Evolutionary conservation across 2,888 invertebrate genomes (phyloP).

Genomic region (Leucania comma): DNA sequence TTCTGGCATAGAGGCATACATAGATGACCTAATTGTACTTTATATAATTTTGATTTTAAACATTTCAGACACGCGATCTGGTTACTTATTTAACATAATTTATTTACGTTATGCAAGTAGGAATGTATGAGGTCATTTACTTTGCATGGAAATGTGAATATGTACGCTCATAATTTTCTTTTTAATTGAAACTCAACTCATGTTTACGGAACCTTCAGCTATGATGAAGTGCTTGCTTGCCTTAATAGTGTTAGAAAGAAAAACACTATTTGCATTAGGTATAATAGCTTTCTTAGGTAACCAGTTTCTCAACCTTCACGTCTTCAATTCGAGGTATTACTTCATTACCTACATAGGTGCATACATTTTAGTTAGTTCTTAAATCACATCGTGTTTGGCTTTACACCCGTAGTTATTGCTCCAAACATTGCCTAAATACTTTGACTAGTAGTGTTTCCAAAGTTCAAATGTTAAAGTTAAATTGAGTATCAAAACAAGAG

Average conservation of each 20-base stretch:
- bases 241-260: constrained; percentile 3
- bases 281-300: not conserved
- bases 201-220: constrained; percentile 16
- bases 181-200: constrained; percentile 23
- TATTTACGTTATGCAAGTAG: constrained; percentile 24
- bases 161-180: constrained; percentile 34
- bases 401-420: not conserved
- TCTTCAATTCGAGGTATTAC: not conserved
- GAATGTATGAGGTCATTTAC: constrained; percentile 19
- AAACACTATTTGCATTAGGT: constrained; percentile 9
- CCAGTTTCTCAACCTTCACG: not conserved
- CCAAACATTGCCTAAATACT: too few relatives aligned
- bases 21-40: constrained; percentile 23
- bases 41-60: constrained; percentile 15
- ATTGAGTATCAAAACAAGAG: not conserved
- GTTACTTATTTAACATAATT: constrained; percentile 28
- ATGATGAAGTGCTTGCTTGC: constrained; percentile 8
- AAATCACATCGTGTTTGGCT: not conserved
- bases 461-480: not conserved
- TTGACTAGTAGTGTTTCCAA: not conserved
- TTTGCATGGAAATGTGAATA: constrained; percentile 11
- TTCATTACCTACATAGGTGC: too few relatives aligned
- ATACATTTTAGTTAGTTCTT: too few relatives aligned
- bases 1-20: not conserved
- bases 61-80: constrained; percentile 37